Evolutionary conservation across 2,888 invertebrate genomes (phyloP), one percentile per base, ranked within the genome.

Genomic region (Ormyrus thymus): DNA sequence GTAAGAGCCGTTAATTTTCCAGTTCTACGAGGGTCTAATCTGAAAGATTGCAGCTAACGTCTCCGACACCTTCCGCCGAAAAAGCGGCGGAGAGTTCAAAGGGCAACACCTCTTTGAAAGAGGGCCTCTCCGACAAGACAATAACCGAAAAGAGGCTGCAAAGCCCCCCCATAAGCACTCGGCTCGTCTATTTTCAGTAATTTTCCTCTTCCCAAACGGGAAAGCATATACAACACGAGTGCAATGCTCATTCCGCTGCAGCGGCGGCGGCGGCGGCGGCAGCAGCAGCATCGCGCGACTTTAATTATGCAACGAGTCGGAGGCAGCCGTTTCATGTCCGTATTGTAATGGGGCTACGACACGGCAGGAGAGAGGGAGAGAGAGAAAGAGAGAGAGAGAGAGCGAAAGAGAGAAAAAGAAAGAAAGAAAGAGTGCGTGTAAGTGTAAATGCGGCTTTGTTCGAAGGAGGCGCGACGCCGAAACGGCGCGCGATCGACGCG

Each of bases 281-380:
- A 13, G 8, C 11, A n/a, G 10, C 51, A 65, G 50, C 50, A n/a
- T 13, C 11, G 11, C 13, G 29, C 55, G 6, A 50, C 58, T 74
- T 65, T 74, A 65, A 68, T 75, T 68, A 68, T 75, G 75, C 61
- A 75, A 61, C 68, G 68, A 75, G 74, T 61, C 53, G 45, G n/a
- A 7, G 13, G 4, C 29, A 8, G 58, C 58, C 48, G 50, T 71
- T 51, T 61, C 53, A 61, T 61, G 61, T 71, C 50, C 45, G 58
- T n/a, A 15, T 56, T 29, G 53, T 29, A 68, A 71, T 71, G 13
- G 1, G 29, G 29, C 29, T 29, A 29, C 29, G 29, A 29, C n/a
- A 13, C 29, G 46, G 29, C 29, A 9, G 13, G 13, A 46, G 48
- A 46, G 7, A 29, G 29, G 4, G 29, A 29, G 29, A 29, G 51